Conservation (phyloP, 2,113 vertebrate species). For the Malurus alboscapulatus region DNA sequence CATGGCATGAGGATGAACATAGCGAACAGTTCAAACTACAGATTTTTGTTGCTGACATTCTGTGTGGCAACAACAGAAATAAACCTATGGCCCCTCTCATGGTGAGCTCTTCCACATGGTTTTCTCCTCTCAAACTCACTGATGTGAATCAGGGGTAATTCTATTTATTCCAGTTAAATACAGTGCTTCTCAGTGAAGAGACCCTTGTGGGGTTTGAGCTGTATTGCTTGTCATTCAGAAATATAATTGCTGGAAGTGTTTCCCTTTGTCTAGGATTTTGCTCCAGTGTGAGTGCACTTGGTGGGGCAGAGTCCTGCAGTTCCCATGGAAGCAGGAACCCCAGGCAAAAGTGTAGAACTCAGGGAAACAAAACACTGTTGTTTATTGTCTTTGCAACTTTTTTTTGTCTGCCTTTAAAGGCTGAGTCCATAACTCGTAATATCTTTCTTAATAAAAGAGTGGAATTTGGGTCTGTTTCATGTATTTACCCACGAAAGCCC, state of each 20-base stretch:
- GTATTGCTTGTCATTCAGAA: neutral
- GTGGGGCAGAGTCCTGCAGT: neutral
- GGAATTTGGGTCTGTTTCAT: neutral
- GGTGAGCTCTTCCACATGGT: neutral
- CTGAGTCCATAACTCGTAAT: neutral
- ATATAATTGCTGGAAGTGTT: neutral
- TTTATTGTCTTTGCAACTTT: neutral
- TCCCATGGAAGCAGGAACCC: neutral
- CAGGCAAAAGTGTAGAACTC: neutral
- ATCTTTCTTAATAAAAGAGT: neutral
- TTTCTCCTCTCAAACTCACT: neutral
- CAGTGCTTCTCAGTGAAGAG: neutral
- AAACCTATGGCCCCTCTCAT: neutral
- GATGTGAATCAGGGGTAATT: neutral
- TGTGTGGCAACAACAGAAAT: slow-evolving; percentile 16
- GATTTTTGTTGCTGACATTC: slow-evolving; percentile 3
- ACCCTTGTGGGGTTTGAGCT: neutral
- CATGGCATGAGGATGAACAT: neutral
- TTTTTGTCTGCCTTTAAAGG: neutral
- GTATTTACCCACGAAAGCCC: neutral
- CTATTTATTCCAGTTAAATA: neutral
- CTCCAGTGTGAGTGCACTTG: neutral
- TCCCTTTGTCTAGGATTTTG: neutral
- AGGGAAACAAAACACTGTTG: neutral
- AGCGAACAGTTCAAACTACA: neutral